Conservation (phyloP, 2,113 vertebrate species). For the Calyptommatus sinebrachiatus region DNA sequence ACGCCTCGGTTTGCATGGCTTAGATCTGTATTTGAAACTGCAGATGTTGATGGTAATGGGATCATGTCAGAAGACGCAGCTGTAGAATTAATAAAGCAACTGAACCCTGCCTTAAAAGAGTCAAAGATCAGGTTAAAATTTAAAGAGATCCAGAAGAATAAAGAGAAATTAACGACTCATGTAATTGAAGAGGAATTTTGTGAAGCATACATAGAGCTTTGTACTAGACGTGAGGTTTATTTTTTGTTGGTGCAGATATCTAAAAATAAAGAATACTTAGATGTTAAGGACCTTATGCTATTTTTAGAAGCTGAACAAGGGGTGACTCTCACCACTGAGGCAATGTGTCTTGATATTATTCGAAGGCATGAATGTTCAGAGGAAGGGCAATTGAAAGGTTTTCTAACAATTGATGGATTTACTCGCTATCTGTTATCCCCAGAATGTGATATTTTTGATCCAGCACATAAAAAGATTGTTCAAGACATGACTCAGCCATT, state of each 20-base stretch:
- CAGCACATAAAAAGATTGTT: constrained; percentile 87
- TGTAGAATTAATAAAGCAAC: constrained; percentile 87
- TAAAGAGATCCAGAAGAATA: constrained; percentile 95
- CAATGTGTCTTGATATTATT: constrained; percentile 92
- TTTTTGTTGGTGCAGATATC: constrained; percentile 96
- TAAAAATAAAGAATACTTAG: constrained; percentile 94
- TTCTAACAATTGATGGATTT: constrained; percentile 93
- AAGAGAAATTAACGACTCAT: constrained; percentile 94
- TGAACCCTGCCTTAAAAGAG: constrained; percentile 91
- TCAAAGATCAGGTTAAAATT: constrained; percentile 92
- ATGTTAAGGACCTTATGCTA: constrained; percentile 91
- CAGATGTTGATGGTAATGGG: constrained; percentile 89
- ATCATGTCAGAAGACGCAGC: constrained; percentile 89
- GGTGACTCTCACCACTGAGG: constrained; percentile 83
- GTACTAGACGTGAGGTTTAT: constrained; percentile 94
- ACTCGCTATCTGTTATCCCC: constrained; percentile 89
- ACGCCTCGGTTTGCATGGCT: constrained; percentile 88
- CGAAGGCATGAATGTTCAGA: constrained; percentile 87
- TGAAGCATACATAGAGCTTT: constrained; percentile 93
- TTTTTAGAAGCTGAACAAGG: constrained; percentile 97
- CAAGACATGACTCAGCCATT: constrained; percentile 96
- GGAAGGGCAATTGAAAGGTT: constrained; percentile 84
- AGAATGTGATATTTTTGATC: constrained; percentile 95
- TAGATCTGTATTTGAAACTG: constrained; percentile 81
- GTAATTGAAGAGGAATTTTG: constrained; percentile 94